phyloP scores from a whole-genome alignment of 2,797 vertebrate genomes.

The Peromyscus eremicus region DNA sequence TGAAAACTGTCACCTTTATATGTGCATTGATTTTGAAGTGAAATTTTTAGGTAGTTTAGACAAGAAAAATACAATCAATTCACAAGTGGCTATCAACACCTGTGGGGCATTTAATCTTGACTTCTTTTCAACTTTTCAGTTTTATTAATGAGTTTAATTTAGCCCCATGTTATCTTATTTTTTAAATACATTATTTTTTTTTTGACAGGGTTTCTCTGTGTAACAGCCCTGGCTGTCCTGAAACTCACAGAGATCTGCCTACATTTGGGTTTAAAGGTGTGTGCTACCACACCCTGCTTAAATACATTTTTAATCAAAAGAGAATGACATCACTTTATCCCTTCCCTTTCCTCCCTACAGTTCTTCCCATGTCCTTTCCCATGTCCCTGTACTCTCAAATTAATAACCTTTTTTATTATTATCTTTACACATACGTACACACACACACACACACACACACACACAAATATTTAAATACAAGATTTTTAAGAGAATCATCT shows the following conservation, averaged over 20 bases:
- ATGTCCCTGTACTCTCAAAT: background rate
- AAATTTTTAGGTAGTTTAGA: background rate
- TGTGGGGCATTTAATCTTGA: background rate
- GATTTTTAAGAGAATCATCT: background rate
- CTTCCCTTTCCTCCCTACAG: background rate
- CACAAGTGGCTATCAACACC: background rate
- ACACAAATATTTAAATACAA: background rate
- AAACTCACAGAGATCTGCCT: too few species aligned
- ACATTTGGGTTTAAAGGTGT: too few species aligned
- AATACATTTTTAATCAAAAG: background rate
- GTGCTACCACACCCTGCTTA: too few species aligned
- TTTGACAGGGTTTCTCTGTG: too few species aligned
- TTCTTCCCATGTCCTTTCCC: background rate
- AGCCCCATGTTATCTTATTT: background rate
- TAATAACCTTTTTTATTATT: background rate
- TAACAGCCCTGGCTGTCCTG: too few species aligned
- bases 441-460: background rate
- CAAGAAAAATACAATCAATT: background rate
- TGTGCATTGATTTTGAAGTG: background rate
- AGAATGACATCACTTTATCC: background rate
- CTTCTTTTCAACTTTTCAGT: background rate
- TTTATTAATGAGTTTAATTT: background rate
- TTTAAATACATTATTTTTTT: too few species aligned
- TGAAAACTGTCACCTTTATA: constrained; percentile 7
- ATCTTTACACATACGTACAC: background rate